Evolutionary conservation across 2,888 invertebrate genomes (phyloP).

Genomic region (Heliconius ethilla): DNA sequence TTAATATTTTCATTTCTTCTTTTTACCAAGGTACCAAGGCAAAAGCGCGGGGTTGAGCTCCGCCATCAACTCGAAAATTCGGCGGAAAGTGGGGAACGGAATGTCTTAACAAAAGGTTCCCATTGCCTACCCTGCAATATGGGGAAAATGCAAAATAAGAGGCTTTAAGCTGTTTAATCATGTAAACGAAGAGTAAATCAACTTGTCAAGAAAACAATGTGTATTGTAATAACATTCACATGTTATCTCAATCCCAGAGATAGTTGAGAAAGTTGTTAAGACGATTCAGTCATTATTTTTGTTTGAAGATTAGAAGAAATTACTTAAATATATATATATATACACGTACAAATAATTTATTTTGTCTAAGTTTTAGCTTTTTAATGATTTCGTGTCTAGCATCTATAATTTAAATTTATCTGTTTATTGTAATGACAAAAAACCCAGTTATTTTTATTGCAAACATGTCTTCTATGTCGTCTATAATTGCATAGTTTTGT

Average conservation of each 20-base stretch:
- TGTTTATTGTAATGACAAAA: neutral
- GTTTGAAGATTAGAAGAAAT: slow-evolving; percentile 47
- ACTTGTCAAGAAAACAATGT: slow-evolving; percentile 40
- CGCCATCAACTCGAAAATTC: no score
- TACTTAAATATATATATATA: neutral
- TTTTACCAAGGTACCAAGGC: no score
- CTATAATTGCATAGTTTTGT: neutral
- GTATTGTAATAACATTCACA: slow-evolving; percentile 47
- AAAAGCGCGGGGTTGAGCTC: no score
- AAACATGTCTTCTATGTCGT: neutral
- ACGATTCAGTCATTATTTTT: slow-evolving; percentile 49
- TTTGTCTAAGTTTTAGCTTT: neutral
- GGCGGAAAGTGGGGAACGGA: no score
- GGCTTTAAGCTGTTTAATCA: neutral
- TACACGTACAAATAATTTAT: neutral
- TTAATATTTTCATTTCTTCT: no score
- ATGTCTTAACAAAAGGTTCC: no score
- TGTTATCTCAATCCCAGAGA: slow-evolving; percentile 58
- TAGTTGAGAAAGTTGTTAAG: slow-evolving; percentile 54
- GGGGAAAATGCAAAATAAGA: neutral
- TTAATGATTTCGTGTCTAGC: neutral
- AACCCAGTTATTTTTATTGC: neutral
- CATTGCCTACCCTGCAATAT: no score
- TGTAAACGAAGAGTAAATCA: neutral
- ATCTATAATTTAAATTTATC: neutral